Percentiles rank a stretch among this genome's conserved stretches.
These are phyloP conservation scores for Oasisia sp. DNA, from an alignment of 2,888 invertebrate genomes.

Conservation along the genomic window DNA sequence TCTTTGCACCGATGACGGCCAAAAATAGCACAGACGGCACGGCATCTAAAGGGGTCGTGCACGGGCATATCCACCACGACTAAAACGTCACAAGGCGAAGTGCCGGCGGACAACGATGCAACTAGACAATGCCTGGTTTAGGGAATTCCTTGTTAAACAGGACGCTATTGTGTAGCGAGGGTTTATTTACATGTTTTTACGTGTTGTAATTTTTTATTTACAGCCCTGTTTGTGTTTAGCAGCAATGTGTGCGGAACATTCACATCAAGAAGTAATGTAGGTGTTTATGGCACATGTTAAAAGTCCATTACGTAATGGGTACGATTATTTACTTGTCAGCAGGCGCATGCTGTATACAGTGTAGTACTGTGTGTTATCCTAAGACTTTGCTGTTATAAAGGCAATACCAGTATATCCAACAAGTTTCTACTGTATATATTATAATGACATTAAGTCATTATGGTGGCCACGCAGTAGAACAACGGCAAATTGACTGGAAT, in stretches of 20 bases:
- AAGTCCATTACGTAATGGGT: background rate
- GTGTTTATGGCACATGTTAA: background rate
- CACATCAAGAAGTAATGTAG: background rate
- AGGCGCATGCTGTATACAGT: background rate
- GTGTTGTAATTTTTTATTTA: background rate
- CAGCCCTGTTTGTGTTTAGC: too few relatives aligned
- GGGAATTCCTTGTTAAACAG: background rate
- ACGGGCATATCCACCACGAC: background rate
- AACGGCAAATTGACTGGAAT: background rate
- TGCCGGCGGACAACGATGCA: background rate
- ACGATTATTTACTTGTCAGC: background rate
- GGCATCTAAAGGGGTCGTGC: background rate
- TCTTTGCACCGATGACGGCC: background rate
- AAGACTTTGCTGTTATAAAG: background rate
- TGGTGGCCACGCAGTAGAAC: background rate
- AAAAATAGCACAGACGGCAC: background rate
- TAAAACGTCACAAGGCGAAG: background rate
- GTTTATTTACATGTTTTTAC: background rate
- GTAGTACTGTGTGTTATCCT: background rate
- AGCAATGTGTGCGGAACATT: background rate
- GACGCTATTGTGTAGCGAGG: background rate
- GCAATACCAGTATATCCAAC: background rate
- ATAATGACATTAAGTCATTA: background rate
- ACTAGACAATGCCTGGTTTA: background rate
- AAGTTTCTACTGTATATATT: background rate